A percentile compares a stretch with the other conserved stretches of the same genome.
phyloP scores from a whole-genome alignment of 2,797 vertebrate genomes.

The Molossus molossus region DNA sequence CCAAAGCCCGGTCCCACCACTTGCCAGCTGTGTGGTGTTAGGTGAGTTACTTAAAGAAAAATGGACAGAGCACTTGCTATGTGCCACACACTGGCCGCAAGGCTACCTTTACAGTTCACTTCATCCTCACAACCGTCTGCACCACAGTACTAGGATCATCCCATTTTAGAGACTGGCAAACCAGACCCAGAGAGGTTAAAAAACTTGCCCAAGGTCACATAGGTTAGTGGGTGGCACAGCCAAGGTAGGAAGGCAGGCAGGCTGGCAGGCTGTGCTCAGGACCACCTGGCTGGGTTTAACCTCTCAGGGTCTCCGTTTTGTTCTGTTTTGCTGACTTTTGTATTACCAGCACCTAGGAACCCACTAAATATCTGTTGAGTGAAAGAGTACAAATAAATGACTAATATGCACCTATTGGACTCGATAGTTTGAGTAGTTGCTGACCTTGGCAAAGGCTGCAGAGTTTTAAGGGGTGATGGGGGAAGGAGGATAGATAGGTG shows the following conservation, averaged over 20 bases:
- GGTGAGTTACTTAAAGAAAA: background rate
- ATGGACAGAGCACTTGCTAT: background rate
- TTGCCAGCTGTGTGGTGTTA: background rate
- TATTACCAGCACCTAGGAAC: background rate
- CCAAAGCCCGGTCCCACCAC: background rate
- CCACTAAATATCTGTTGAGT: background rate
- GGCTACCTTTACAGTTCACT: background rate
- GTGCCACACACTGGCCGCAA: background rate
- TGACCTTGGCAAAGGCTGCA: background rate
- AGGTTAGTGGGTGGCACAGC: conserved; percentile 28
- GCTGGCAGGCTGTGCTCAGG: background rate
- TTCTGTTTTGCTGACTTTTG: background rate
- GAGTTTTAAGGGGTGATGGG: background rate
- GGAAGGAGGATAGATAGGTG: background rate
- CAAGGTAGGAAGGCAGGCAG: background rate
- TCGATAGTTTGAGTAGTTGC: background rate
- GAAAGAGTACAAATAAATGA: conserved; percentile 16
- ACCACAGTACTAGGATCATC: background rate
- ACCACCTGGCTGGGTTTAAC: background rate
- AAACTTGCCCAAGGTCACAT: background rate
- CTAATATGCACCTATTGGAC: background rate
- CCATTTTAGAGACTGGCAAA: conserved; percentile 35
- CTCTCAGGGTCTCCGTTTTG: conserved; percentile 17
- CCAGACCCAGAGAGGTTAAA: background rate
- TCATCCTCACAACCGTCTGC: background rate